Conservation (phyloP, 92 coral and sea anemone species). For the Plumapathes pennacea region DNA sequence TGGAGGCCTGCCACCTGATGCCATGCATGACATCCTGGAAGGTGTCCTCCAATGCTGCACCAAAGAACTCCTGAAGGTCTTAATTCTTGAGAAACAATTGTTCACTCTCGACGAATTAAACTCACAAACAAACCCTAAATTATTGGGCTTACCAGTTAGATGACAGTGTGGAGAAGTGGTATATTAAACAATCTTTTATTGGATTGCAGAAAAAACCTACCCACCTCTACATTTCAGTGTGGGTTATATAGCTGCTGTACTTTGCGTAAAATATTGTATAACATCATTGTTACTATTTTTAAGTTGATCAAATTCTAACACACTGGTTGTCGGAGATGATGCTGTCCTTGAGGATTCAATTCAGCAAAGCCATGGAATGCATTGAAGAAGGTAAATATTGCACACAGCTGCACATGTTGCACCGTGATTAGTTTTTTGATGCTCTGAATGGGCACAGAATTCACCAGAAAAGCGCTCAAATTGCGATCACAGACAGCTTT, state of each 20-base stretch:
- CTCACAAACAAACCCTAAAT: too few relatives aligned
- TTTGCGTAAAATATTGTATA: too few relatives aligned
- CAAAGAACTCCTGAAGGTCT: conserved; percentile 50
- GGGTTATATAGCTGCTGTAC: too few relatives aligned
- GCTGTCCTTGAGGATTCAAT: conserved; percentile 21
- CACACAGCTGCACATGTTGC: background rate
- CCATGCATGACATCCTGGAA: conserved; percentile 67
- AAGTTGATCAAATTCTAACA: conserved; percentile 41
- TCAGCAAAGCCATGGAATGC: conserved; percentile 26
- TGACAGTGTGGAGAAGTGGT: too few relatives aligned
- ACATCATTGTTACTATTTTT: too few relatives aligned
- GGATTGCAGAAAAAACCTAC: too few relatives aligned
- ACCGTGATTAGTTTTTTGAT: background rate
- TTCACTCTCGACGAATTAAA: conserved; percentile 40
- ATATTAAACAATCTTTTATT: too few relatives aligned
- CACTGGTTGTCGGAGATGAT: conserved; percentile 45
- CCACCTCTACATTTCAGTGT: too few relatives aligned
- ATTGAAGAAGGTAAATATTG: conserved; percentile 8
- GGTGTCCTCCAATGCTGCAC: conserved; percentile 52
- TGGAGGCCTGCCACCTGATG: conserved; percentile 58
- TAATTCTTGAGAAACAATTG: conserved; percentile 27
- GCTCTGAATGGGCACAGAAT: too few relatives aligned
- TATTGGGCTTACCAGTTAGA: too few relatives aligned
- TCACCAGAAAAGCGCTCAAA: too few relatives aligned
- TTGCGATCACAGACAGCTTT: too few relatives aligned